These are phyloP conservation scores for Trichonephila clavata DNA, from an alignment of 1,140 invertebrate genomes.

Conservation along the genomic window DNA sequence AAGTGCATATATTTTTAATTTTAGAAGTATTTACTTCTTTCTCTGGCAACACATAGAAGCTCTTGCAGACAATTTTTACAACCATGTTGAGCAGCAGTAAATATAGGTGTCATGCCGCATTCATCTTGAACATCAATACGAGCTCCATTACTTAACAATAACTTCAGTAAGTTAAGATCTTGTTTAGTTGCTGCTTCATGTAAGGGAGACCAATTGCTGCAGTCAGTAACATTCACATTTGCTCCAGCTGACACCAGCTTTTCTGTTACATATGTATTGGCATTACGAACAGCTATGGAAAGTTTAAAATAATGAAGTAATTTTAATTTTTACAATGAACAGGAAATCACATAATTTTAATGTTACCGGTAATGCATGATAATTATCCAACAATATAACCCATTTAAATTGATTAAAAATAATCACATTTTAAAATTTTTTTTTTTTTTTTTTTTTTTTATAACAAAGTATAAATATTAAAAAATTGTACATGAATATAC, in stretches of 20 bases:
- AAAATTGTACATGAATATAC: no score
- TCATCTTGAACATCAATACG: slow-evolving; percentile 79
- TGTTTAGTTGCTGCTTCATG: slow-evolving; percentile 79
- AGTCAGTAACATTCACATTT: slow-evolving; percentile 79
- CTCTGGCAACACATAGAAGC: slow-evolving; percentile 78
- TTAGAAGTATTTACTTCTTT: slow-evolving; percentile 63
- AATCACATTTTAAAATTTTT: no score
- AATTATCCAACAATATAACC: no score
- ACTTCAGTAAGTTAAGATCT: slow-evolving; percentile 76
- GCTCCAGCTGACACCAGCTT: slow-evolving; percentile 76
- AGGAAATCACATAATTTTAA: no score
- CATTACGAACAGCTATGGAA: slow-evolving; percentile 35
- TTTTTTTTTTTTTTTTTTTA: no score
- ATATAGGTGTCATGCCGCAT: slow-evolving; percentile 80
- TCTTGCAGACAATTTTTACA: slow-evolving; percentile 79
- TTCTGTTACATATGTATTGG: slow-evolving; percentile 44
- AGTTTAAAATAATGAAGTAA: background rate
- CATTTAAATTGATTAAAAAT: no score
- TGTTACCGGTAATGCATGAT: no score
- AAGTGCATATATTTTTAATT: no score
- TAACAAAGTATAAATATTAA: no score
- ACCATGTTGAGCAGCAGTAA: slow-evolving; percentile 80
- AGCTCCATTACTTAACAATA: slow-evolving; percentile 79
- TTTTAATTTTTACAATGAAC: no score
- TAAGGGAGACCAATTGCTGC: slow-evolving; percentile 79